Percentiles rank a stretch among this genome's conserved stretches.
Evolutionary conservation across 1,140 invertebrate species (phyloP).

Genomic region (Drosophila pseudoobscura): DNA sequence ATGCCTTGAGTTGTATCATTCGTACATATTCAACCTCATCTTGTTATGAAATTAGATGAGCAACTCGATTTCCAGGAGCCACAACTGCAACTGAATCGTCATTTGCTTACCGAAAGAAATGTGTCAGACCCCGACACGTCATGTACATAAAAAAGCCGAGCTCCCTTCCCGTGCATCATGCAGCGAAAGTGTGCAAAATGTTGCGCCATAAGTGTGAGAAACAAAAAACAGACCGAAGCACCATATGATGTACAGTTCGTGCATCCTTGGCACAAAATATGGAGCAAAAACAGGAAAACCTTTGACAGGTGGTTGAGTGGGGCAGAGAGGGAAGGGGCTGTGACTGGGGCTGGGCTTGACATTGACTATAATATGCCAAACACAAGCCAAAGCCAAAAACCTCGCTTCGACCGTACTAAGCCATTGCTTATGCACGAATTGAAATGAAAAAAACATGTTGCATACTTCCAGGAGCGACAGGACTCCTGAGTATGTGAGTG

Average conservation of each 20-base stretch:
- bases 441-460: conserved; percentile 48
- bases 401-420: not conserved
- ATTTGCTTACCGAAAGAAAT: conserved; percentile 41
- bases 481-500: not conserved
- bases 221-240: conserved; percentile 35
- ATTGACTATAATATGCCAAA: conserved; percentile 76
- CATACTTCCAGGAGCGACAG: conserved; percentile 31
- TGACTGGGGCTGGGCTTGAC: conserved; percentile 15
- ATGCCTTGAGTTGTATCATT: too few species aligned
- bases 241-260: conserved; percentile 44
- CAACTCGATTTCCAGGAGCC: conserved; percentile 18
- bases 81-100: conserved; percentile 35
- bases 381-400: conserved; percentile 38
- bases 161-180: not conserved
- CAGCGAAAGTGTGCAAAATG: conserved; percentile 69
- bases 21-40: conserved; percentile 20
- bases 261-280: conserved; percentile 28
- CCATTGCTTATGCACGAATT: conserved; percentile 56
- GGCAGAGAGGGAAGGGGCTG: not conserved
- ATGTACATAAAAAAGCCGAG: conserved; percentile 41
- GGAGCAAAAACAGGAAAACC: conserved; percentile 28
- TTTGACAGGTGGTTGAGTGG: conserved; percentile 24
- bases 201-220: conserved; percentile 41
- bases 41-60: conserved; percentile 46
- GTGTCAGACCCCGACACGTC: conserved; percentile 51